Evolutionary conservation across 2,113 vertebrate species (phyloP).

Genomic region (Sakesphorus luctuosus): DNA sequence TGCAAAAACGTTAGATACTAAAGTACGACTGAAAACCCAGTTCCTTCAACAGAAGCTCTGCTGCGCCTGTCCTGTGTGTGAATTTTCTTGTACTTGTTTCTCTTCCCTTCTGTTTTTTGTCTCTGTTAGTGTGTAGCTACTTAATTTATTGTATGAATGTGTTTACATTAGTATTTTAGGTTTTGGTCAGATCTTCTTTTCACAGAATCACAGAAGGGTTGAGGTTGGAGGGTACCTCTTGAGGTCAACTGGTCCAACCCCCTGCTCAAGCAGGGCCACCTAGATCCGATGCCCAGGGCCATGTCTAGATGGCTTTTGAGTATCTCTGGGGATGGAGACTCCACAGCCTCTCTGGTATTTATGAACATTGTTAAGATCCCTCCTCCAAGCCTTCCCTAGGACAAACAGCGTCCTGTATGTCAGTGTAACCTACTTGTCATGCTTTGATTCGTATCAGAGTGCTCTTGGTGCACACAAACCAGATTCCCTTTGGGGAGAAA

Average conservation of each 20-base stretch:
- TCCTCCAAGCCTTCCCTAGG: neutral
- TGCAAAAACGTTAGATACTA: neutral
- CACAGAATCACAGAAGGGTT: neutral
- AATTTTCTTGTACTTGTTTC: neutral
- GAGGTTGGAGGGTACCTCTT: constrained; percentile 14
- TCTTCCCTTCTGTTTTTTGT: neutral
- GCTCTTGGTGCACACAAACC: neutral
- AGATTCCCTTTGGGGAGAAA: neutral
- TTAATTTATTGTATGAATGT: neutral
- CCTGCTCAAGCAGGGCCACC: neutral
- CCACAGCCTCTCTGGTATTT: neutral
- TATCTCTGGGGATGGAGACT: constrained; percentile 1
- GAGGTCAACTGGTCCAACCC: neutral
- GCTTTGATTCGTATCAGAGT: neutral
- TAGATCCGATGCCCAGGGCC: neutral
- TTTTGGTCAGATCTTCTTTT: constrained; percentile 44
- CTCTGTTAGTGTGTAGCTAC: neutral
- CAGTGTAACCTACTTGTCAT: neutral
- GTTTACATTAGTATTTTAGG: neutral
- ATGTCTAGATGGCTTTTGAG: neutral
- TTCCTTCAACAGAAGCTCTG: neutral
- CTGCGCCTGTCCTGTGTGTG: neutral
- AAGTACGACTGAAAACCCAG: neutral
- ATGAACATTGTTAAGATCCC: neutral
- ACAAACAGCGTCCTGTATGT: neutral